Conservation (phyloP, 1,140 invertebrate genomes). For the Magallana gigas region DNA sequence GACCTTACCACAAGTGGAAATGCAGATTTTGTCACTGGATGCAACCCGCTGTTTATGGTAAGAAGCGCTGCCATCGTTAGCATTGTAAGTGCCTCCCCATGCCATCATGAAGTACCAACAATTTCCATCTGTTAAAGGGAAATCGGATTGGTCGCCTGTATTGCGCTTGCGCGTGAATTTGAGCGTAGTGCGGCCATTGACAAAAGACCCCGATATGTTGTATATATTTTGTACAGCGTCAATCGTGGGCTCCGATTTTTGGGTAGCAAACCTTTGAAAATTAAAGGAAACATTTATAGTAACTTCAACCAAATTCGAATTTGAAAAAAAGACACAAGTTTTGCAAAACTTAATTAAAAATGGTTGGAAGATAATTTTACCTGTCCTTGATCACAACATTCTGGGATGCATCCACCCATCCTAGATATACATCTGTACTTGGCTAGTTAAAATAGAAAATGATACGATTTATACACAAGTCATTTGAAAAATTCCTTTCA, state of each 20-base stretch:
- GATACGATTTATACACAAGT: background rate
- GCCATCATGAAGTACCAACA: slow-evolving; percentile 41
- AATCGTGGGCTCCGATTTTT: background rate
- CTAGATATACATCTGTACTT: background rate
- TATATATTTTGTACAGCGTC: slow-evolving; percentile 30
- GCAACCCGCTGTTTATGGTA: background rate
- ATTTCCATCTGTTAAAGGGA: slow-evolving; percentile 6
- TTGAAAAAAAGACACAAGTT: too few relatives aligned
- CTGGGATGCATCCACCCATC: background rate
- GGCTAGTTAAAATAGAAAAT: background rate
- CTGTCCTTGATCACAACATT: background rate
- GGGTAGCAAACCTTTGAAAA: background rate
- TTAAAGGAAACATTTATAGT: too few relatives aligned
- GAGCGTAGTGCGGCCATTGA: background rate
- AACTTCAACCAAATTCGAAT: too few relatives aligned
- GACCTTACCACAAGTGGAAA: slow-evolving; percentile 6
- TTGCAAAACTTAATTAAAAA: too few relatives aligned
- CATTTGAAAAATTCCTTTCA: too few relatives aligned
- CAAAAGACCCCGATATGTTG: background rate
- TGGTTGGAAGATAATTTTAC: background rate
- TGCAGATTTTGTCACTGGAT: slow-evolving; percentile 7
- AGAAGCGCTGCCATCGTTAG: background rate
- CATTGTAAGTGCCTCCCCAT: background rate
- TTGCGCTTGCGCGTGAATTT: slow-evolving; percentile 40
- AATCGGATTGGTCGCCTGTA: slow-evolving; percentile 42